Evolutionary conservation across 2,888 invertebrate genomes (phyloP).

Genomic region (Geophilus truncorum): DNA sequence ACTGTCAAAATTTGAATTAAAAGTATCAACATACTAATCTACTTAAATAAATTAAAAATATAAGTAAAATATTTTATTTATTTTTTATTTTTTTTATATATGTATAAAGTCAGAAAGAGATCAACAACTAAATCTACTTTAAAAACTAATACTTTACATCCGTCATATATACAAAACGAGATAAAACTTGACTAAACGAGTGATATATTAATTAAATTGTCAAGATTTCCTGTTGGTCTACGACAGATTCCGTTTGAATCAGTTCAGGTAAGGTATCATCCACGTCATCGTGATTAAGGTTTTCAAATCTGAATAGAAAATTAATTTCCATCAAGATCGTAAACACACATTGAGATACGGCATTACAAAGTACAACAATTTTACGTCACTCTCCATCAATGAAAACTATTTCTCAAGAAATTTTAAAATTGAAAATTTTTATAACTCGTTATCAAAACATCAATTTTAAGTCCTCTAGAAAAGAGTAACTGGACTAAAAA

Average conservation of each 20-base stretch:
- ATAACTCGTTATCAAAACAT: too few relatives aligned
- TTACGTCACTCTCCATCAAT: too few relatives aligned
- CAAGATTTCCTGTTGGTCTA: background rate
- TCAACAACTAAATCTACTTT: background rate
- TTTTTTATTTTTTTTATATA: too few relatives aligned
- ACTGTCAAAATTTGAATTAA: too few relatives aligned
- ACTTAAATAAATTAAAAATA: too few relatives aligned
- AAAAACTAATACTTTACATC: background rate
- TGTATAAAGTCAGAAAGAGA: background rate
- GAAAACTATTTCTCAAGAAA: too few relatives aligned
- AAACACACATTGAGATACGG: background rate
- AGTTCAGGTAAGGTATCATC: background rate
- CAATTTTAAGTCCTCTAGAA: too few relatives aligned
- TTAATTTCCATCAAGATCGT: background rate
- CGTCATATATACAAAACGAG: background rate
- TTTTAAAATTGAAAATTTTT: too few relatives aligned
- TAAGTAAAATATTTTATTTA: too few relatives aligned
- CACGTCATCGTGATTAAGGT: background rate
- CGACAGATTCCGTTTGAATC: background rate
- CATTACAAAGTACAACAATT: too few relatives aligned
- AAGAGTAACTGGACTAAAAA: too few relatives aligned
- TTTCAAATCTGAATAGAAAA: background rate
- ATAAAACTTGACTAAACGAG: background rate
- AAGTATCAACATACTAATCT: too few relatives aligned
- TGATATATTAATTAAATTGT: background rate